Evolutionary conservation across 2,888 invertebrate species (phyloP), one percentile per base, ranked within the genome.

Genomic region (Coelopa pilipes): DNA sequence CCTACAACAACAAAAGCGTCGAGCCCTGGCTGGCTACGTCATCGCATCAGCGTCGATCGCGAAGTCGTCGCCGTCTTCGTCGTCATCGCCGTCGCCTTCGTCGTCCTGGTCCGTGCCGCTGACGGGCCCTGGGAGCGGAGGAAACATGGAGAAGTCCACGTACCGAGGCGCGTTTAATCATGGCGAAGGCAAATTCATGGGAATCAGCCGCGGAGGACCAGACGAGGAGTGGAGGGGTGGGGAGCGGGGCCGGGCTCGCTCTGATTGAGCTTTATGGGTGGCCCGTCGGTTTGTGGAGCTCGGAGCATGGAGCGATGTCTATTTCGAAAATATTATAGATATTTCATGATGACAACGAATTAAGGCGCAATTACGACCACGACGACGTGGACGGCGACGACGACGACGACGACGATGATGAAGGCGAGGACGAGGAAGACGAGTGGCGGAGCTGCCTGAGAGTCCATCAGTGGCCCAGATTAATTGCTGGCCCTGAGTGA

Each of bases 201-300:
- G 78, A 79, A 79, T 77, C 76, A 79, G 77, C 34, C 78, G 74
- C 19, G 45, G 21, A 21, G n/a, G 50, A n/a, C 17, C 66, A 21
- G 70, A 17, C 62, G 53, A 55, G 59, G 47, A 47, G 55, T 46
- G 21, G 55, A 68, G 47, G 19, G 65, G 15, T 46, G 13, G 46
- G 19, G 21, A 34, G 55, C n/a, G 10, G 12, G 53, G 50, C 7
- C 9, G 15, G 49, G 17, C 62, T n/a, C 19, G 34, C 34, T 55
- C 74, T 77, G 78, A 78, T 76, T 78, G 75, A 76, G 76, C 79
- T 78, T 74, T 76, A 76, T 79, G 79, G 79, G 79, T 79, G 79
- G 79, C 78, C 79, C 73, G 45, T 13, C 49, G 62, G 63, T 55
- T 34, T 34, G 34, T 34, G 34, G 34, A 34, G 34, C 34, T 50